Conservation (phyloP, 2,797 vertebrate genomes). For the Smutsia gigantea region DNA sequence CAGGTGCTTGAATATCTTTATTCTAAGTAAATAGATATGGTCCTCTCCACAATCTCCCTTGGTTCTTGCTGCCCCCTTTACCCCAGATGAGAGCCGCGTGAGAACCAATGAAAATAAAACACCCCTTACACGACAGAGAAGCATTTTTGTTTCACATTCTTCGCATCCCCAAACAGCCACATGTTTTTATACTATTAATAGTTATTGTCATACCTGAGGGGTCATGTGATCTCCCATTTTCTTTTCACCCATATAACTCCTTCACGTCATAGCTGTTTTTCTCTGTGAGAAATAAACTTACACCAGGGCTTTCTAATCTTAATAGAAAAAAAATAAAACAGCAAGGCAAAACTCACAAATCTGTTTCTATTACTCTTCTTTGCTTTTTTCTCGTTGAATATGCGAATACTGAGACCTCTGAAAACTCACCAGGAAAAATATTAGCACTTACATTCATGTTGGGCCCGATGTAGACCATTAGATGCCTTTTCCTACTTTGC, state of each 20-base stretch:
- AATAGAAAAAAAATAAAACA: slow-evolving; percentile 24
- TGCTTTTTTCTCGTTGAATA: not conserved
- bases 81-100: not conserved
- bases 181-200: not conserved
- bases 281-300: not conserved
- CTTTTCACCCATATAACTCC: not conserved
- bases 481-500: slow-evolving; percentile 6
- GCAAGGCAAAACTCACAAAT: not conserved
- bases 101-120: not conserved
- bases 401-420: not conserved
- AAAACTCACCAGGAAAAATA: not conserved
- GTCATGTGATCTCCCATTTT: not conserved
- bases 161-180: not conserved
- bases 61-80: not conserved
- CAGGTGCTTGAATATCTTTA: not conserved
- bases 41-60: not conserved
- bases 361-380: not conserved
- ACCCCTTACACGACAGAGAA: fast-evolving
- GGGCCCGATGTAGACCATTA: not conserved
- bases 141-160: not conserved
- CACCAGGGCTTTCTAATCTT: not conserved
- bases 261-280: not conserved
- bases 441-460: not conserved
- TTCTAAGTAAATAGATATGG: not conserved
- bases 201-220: not conserved